These are phyloP conservation scores for Dreissena rostriformis DNA, from an alignment of 1,140 invertebrate species.

Conservation along the genomic window DNA sequence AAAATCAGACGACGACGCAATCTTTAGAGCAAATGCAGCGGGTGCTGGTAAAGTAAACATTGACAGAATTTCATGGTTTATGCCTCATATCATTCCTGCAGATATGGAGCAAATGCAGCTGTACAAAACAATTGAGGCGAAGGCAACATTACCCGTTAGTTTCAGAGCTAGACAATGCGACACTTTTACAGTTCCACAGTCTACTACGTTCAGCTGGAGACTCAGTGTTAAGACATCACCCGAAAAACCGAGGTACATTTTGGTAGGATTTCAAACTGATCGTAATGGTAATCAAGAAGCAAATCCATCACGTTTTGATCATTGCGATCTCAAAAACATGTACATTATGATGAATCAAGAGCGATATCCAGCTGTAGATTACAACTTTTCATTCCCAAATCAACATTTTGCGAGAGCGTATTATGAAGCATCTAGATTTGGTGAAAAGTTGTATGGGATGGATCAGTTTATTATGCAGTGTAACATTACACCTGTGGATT, in stretches of 20 bases:
- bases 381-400: constrained; percentile 34
- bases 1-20: constrained; percentile 32
- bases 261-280: constrained; percentile 33
- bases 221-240: background rate
- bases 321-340: no score
- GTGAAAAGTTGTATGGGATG: constrained; percentile 49
- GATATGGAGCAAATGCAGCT: constrained; percentile 3
- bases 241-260: background rate
- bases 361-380: constrained; percentile 31
- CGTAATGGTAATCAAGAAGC: constrained; percentile 38
- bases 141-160: background rate
- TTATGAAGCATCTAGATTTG: constrained; percentile 40
- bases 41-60: constrained; percentile 32
- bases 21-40: constrained; percentile 11
- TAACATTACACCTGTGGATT: constrained; percentile 50
- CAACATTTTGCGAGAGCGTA: constrained; percentile 50
- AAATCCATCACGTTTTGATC: no score
- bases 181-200: background rate
- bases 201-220: background rate
- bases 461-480: constrained; percentile 27
- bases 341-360: no score
- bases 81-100: constrained; percentile 14
- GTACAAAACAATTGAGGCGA: constrained; percentile 1
- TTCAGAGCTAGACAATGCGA: constrained; percentile 18
- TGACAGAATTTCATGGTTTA: constrained; percentile 37